Conservation (phyloP, 1,140 invertebrate species). For the Dinoponera quadriceps region DNA sequence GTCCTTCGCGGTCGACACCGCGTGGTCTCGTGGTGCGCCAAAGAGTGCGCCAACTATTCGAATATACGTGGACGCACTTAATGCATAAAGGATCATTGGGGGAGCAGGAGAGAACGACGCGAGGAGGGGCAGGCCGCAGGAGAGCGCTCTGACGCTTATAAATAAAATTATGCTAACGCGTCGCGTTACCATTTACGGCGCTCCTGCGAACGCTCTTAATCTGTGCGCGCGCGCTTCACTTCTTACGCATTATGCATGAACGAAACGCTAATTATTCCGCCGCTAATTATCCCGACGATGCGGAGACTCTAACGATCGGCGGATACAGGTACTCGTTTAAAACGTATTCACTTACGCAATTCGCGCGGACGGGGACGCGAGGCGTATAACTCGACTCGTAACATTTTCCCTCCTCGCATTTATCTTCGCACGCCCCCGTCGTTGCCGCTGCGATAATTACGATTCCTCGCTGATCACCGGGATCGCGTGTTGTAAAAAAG, state of each 20-base stretch:
- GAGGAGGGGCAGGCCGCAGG: too few species aligned
- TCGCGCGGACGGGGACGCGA: not conserved
- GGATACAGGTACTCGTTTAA: conserved; percentile 43
- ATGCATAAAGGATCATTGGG: too few species aligned
- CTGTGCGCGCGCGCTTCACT: conserved; percentile 28
- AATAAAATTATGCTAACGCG: too few species aligned
- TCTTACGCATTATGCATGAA: conserved; percentile 54
- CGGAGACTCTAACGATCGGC: conserved; percentile 56
- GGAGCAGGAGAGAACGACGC: too few species aligned
- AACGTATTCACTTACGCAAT: conserved; percentile 44
- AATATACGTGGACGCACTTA: too few species aligned
- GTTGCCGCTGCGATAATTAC: conserved; percentile 50
- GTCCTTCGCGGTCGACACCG: too few species aligned
- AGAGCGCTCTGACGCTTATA: too few species aligned
- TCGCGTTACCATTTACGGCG: too few species aligned
- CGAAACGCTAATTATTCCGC: conserved; percentile 47
- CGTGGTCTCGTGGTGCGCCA: too few species aligned
- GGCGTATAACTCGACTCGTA: conserved; percentile 20
- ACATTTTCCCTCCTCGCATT: conserved; percentile 54
- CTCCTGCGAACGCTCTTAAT: not conserved
- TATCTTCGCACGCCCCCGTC: conserved; percentile 39
- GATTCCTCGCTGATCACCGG: conserved; percentile 34
- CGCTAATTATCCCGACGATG: conserved; percentile 58
- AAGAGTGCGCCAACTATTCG: too few species aligned
- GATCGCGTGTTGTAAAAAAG: not conserved